Evolutionary conservation across 2,113 vertebrate genomes (phyloP).

Genomic region (Sinocyclocheilus maitianheensis): DNA sequence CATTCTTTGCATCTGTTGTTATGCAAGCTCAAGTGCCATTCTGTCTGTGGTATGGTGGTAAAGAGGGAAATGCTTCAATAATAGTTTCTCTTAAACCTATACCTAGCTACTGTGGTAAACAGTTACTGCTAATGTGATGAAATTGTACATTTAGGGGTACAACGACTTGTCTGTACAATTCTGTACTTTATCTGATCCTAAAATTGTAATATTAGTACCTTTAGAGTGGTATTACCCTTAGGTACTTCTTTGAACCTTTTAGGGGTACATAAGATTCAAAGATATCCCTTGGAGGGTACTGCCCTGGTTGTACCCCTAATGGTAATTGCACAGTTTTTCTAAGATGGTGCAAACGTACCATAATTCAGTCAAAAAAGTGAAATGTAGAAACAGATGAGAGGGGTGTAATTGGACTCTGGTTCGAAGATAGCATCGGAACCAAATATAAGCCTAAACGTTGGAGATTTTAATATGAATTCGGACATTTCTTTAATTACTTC

Average conservation of each 20-base stretch:
- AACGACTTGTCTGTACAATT: neutral
- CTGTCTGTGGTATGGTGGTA: neutral
- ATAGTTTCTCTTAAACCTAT: neutral
- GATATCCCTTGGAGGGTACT: too few species aligned
- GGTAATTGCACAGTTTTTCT: neutral
- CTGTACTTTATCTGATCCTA: neutral
- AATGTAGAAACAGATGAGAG: neutral
- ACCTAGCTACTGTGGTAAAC: neutral
- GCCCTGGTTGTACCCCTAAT: neutral
- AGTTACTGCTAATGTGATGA: neutral
- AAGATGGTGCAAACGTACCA: neutral
- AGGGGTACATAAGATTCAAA: neutral
- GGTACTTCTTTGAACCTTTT: neutral
- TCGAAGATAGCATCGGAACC: neutral
- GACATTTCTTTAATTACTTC: neutral
- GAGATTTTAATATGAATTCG: neutral
- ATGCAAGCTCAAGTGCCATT: neutral
- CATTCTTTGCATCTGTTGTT: neutral
- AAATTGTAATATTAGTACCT: neutral
- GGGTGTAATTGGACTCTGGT: neutral
- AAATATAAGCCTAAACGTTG: neutral
- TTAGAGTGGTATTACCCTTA: neutral
- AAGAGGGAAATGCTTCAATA: neutral
- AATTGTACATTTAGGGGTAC: neutral
- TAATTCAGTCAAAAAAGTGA: neutral